A percentile compares a stretch with the other conserved stretches of the same genome.
These are phyloP conservation scores for Vanessa atalanta DNA, from an alignment of 1,140 invertebrate species.

Conservation along the genomic window DNA sequence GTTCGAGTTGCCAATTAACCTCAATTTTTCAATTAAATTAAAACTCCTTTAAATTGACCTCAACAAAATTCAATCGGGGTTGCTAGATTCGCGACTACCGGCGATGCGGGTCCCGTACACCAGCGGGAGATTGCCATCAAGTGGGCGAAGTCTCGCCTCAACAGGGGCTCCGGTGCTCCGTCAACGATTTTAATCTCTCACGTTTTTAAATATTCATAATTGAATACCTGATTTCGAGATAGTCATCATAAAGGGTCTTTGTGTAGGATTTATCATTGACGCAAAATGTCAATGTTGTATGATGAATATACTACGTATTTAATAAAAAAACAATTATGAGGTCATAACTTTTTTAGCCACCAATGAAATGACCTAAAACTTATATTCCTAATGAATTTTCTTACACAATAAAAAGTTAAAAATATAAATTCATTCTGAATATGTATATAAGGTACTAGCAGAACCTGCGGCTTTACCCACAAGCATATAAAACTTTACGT, in stretches of 20 bases:
- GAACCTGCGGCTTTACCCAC: too few relatives aligned
- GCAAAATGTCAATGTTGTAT: not conserved
- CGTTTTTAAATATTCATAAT: constrained; percentile 43
- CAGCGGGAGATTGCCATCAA: constrained; percentile 39
- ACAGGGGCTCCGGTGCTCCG: constrained; percentile 31
- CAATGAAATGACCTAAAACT: too few relatives aligned
- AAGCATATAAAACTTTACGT: too few relatives aligned
- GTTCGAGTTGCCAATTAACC: constrained; percentile 4
- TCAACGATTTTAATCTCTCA: constrained; percentile 42
- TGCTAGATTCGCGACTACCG: constrained; percentile 17
- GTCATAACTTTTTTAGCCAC: too few relatives aligned
- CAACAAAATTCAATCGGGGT: constrained; percentile 29
- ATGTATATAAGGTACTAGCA: too few relatives aligned
- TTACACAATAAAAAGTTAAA: too few relatives aligned
- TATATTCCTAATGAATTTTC: too few relatives aligned
- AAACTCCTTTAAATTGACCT: constrained; percentile 20
- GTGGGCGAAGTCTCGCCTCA: constrained; percentile 30
- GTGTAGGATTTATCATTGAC: not conserved
- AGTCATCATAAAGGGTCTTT: constrained; percentile 28
- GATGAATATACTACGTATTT: too few relatives aligned
- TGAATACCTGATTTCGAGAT: constrained; percentile 33
- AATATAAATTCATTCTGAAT: too few relatives aligned
- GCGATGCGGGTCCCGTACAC: constrained; percentile 35
- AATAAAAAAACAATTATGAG: too few relatives aligned
- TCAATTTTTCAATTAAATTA: constrained; percentile 22